Evolutionary conservation across 2,797 vertebrate species (phyloP).

Genomic region (Meda fulgida): DNA sequence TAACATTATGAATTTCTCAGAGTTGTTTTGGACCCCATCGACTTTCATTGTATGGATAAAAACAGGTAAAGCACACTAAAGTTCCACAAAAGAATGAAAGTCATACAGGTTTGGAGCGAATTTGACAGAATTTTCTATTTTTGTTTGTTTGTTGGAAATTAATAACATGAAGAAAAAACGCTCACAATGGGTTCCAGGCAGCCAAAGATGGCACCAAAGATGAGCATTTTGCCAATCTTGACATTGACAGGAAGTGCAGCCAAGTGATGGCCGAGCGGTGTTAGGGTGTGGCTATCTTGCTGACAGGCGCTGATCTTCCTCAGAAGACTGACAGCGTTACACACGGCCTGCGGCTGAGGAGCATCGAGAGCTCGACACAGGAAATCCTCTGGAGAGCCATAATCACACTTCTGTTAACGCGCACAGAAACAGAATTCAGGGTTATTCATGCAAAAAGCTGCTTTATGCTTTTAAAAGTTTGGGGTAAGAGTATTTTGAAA

Average conservation of each 20-base stretch:
- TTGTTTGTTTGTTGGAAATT: neutral
- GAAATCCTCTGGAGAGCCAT: slow-evolving; percentile 95
- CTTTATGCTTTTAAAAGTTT: neutral
- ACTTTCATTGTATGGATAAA: neutral
- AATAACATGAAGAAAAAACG: neutral
- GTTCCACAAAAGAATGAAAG: neutral
- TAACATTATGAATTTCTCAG: neutral
- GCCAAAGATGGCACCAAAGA: slow-evolving; percentile 95
- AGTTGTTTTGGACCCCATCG: neutral
- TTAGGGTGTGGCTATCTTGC: slow-evolving; percentile 80
- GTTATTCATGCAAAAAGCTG: too few species aligned
- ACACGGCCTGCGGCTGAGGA: slow-evolving; percentile 92
- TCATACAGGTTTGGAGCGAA: neutral
- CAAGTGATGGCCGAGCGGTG: slow-evolving; percentile 93
- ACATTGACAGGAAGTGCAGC: slow-evolving; percentile 94
- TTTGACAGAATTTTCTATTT: neutral
- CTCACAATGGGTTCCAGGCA: slow-evolving; percentile 94
- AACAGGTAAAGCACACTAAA: neutral
- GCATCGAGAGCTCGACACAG: slow-evolving; percentile 89
- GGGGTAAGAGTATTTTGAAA: neutral
- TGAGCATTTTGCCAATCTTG: slow-evolving; percentile 99
- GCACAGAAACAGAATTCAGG: neutral
- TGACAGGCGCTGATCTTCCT: slow-evolving; percentile 93
- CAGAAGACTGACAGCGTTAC: slow-evolving; percentile 90
- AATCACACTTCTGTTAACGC: slow-evolving; percentile 89